Evolutionary conservation across 2,113 vertebrate genomes (phyloP), one percentile per base, ranked within the genome.

Genomic region (Beaufortia kweichowensis): DNA sequence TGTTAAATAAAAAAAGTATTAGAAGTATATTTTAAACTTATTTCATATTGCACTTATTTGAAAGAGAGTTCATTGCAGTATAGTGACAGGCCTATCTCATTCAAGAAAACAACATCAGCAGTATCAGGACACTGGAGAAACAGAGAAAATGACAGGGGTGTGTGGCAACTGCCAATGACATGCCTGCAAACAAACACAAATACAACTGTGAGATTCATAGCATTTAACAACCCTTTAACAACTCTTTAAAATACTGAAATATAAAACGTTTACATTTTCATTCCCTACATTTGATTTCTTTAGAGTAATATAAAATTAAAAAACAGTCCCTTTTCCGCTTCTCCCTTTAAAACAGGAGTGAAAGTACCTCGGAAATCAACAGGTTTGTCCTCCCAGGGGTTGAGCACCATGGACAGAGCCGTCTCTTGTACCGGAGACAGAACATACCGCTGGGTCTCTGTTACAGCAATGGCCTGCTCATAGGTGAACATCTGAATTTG

Each of bases 401-500:
- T 90, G 56, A 94, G 84, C 56, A 91, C 92, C 91, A 93, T 87
- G 29, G 83, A 87, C 61, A 94, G 81, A 14, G 92, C 92, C 0
- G 77, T 89, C 72, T 23, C 86, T 84, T 94, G 91, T 3, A 89
- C 60, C 0, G 79, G 53, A 3, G 84, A 84, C 72, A 94, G 81
- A 46, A 68, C 82, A 4, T 63, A 2, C 3, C 80, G 56, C 82
- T 94, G 92, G 46, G 79, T 77, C 0, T 68, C 8, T 0, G 92
- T 93, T 33, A 94, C 87, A 6, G 87, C 90, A 3, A 78, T 60
- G 0, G 90, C 93, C 85, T 94, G 93, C 74, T 92, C 90, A n/a
- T 93, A 92, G 33, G 89, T 89, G 75, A 94, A 93, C 88, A 89
- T 82, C 50, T 83, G 78, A 33, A 94, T 90, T 88, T 92, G 89